Base-by-base conservation (phyloP, 2,797 vertebrate species). In the Enteromius paludinosus region DNA sequence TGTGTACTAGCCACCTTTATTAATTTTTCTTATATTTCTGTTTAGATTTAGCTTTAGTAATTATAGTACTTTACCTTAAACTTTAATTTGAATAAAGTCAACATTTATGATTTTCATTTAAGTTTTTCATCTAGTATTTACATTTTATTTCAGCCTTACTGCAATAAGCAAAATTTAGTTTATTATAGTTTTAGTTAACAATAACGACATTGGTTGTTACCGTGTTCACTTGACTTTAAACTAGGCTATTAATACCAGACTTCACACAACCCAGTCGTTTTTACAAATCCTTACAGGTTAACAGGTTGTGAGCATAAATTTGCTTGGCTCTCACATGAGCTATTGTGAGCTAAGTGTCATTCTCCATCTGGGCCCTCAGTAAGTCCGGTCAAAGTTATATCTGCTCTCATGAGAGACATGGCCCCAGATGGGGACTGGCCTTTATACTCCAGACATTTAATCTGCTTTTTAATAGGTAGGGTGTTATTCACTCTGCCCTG, bases 361-460 rank as follows among this genome's bases (percentile, higher is more conserved):
- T 92, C 87, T 91, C 74, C 68, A 54, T 43, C 20, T 56, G 62
- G 77, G 86, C 62, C 85, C 71, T 81, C 64, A 56, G 41, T 73
- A 7, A 90, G 66, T 90, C 87, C 81, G 25, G 38, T 75, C 49
- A 76, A 52, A 77, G 56, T 73, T 85, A 52, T 59, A 56, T n/a
- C 33, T 56, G 54, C 20, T 81, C 68, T 47, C 49, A 78, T 30
- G 35, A 77, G 30, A 72, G 43, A 47, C 25, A 14, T 0, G 1
- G 28, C 49, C 73, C 61, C 76, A 72, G 41, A 49, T 49, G 41
- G 59, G 23, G 18, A 23, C 15, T 78, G 84, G 47, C 38, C 75
- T 84, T 76, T 82, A n/a, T 70, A 56, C 69, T 35, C 72, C 28
- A 66, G 64, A 71, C 49, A 43, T 65, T 52, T 82, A 70, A 77